Percentiles rank a stretch among this genome's conserved stretches.
Evolutionary conservation across 2,888 invertebrate species (phyloP).

Genomic region (Ptilodon capucinus): DNA sequence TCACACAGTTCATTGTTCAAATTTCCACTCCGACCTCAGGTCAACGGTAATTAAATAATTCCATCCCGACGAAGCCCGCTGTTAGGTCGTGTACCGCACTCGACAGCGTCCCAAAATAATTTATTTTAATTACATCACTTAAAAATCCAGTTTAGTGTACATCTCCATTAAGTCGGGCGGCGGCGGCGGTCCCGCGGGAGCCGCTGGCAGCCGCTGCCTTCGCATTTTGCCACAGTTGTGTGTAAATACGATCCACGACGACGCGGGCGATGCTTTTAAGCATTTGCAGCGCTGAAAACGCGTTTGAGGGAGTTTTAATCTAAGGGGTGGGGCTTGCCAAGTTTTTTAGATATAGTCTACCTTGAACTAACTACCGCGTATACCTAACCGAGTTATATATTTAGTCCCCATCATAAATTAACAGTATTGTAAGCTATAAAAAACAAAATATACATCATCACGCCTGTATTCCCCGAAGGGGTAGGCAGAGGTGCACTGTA

Average conservation of each 20-base stretch:
- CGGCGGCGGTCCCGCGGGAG: slow-evolving; percentile 19
- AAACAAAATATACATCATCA: too few relatives aligned
- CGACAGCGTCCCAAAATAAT: slow-evolving; percentile 19
- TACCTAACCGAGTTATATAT: too few relatives aligned
- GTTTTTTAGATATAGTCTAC: background rate
- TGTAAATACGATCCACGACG: slow-evolving; percentile 27
- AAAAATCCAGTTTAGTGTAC: slow-evolving; percentile 48
- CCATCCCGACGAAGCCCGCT: background rate
- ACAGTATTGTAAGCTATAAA: too few relatives aligned
- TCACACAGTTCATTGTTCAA: background rate
- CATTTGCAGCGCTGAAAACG: slow-evolving; percentile 7
- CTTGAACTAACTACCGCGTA: too few relatives aligned
- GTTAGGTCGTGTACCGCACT: slow-evolving; percentile 7
- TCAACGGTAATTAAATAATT: background rate
- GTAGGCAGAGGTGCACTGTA: too few relatives aligned
- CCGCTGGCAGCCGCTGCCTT: slow-evolving; percentile 3
- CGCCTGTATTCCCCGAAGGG: too few relatives aligned
- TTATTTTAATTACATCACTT: slow-evolving; percentile 44
- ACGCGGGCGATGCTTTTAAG: slow-evolving; percentile 24
- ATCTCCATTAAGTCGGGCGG: slow-evolving; percentile 43
- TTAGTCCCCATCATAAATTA: too few relatives aligned
- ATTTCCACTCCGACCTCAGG: background rate
- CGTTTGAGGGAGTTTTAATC: slow-evolving; percentile 1
- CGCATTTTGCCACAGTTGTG: slow-evolving; percentile 16
- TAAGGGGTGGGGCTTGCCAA: background rate